Conservation (phyloP, 2,797 vertebrate species). For the Anguilla obscura region DNA sequence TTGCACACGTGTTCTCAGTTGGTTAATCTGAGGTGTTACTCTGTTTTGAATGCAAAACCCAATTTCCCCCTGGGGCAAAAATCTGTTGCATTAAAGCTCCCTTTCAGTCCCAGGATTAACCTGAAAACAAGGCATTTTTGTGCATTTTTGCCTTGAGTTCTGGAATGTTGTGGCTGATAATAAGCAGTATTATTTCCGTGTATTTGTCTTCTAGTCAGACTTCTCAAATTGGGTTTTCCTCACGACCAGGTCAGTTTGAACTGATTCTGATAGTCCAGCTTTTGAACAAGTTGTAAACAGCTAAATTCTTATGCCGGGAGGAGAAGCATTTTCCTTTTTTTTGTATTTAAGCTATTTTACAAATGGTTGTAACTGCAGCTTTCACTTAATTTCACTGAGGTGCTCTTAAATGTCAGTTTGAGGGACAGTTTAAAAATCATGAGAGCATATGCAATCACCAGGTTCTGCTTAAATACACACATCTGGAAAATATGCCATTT, state of each 20-base stretch:
- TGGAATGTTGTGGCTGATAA: background rate
- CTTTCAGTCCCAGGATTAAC: constrained; percentile 10
- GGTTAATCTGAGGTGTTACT: constrained; percentile 35
- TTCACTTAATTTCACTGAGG: background rate
- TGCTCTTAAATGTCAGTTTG: constrained; percentile 14
- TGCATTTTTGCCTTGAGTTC: constrained; percentile 23
- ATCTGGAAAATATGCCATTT: background rate
- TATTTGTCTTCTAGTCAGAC: background rate
- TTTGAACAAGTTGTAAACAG: background rate
- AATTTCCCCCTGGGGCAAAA: background rate
- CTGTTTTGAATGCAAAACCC: background rate
- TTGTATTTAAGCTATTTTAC: background rate
- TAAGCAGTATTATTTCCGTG: constrained; percentile 32
- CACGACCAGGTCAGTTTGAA: background rate
- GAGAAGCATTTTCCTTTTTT: background rate
- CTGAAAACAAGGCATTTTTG: constrained; percentile 23
- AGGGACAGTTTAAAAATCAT: constrained; percentile 6
- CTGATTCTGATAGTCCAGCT: background rate
- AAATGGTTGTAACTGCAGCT: background rate
- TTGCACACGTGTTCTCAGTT: constrained; percentile 48
- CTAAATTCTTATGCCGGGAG: background rate
- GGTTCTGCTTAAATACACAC: constrained; percentile 11
- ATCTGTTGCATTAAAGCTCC: background rate
- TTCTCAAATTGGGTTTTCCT: background rate
- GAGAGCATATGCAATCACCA: constrained; percentile 18